Evolutionary conservation across 2,888 invertebrate species (phyloP).

Genomic region (Anodontia alba): DNA sequence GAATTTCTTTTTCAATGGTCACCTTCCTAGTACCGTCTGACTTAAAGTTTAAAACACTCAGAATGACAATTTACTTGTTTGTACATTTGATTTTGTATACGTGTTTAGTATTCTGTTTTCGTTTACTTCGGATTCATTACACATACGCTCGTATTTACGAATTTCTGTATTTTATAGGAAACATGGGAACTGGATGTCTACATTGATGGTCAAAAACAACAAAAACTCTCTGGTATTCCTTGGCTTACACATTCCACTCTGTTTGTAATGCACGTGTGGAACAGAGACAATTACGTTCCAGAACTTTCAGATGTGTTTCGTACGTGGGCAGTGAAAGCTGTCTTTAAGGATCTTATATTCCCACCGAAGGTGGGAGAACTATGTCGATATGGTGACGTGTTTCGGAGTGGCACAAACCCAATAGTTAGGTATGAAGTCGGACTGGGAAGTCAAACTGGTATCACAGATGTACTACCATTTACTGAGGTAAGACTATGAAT

Average conservation of each 20-base stretch:
- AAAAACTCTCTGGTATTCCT: conserved; percentile 53
- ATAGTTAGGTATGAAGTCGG: conserved; percentile 58
- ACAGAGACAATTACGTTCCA: conserved; percentile 52
- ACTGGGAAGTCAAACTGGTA: conserved; percentile 35
- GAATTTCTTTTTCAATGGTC: no score
- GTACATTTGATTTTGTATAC: no score
- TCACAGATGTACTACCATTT: conserved; percentile 35
- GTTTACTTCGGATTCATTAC: no score
- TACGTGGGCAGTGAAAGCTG: conserved; percentile 33
- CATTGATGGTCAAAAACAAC: neutral
- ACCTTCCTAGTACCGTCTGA: no score
- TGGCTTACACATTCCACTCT: conserved; percentile 36
- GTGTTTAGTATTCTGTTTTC: no score
- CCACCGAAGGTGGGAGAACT: conserved; percentile 33
- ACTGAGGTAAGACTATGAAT: conserved; percentile 27
- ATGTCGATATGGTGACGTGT: conserved; percentile 59
- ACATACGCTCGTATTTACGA: no score
- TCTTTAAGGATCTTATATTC: conserved; percentile 41
- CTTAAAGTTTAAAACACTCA: no score
- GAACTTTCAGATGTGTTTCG: conserved; percentile 18
- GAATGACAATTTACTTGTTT: no score
- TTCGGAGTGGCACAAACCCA: conserved; percentile 50
- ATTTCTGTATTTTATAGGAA: conserved; percentile 14
- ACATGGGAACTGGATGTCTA: conserved; percentile 6
- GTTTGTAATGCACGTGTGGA: conserved; percentile 51